phyloP scores from a whole-genome alignment of 2,888 invertebrate genomes.

The Drosophila subquinaria region DNA sequence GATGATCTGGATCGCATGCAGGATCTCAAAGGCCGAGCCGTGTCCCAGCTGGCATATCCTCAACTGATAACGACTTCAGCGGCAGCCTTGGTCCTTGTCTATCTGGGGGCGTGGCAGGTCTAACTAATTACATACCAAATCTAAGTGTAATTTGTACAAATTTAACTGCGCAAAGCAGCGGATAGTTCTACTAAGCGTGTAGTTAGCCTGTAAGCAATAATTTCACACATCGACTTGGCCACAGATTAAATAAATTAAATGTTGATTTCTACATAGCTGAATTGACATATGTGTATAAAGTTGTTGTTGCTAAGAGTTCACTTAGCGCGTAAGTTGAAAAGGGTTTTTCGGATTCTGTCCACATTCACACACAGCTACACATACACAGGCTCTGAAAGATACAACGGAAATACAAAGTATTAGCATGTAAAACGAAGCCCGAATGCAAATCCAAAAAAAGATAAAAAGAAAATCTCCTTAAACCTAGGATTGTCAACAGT shows the following conservation, averaged over 20 bases:
- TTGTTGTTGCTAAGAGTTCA: slow-evolving; percentile 74
- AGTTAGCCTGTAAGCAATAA: slow-evolving; percentile 57
- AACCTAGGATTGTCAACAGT: slow-evolving; percentile 28
- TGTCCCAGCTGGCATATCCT: background rate
- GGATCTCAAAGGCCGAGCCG: slow-evolving; percentile 58
- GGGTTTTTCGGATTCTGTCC: slow-evolving; percentile 44
- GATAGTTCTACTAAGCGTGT: slow-evolving; percentile 39
- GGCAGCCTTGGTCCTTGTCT: background rate
- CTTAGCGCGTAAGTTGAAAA: slow-evolving; percentile 49
- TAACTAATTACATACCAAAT: slow-evolving; percentile 50
- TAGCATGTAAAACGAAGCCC: slow-evolving; percentile 67
- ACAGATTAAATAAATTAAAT: slow-evolving; percentile 3
- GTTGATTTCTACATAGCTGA: slow-evolving; percentile 30
- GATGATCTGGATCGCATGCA: slow-evolving; percentile 82
- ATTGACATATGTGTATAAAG: slow-evolving; percentile 68
- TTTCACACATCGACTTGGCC: slow-evolving; percentile 50
- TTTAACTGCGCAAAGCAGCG: slow-evolving; percentile 12
- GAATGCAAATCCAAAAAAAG: slow-evolving; percentile 4
- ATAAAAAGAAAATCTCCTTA: slow-evolving; percentile 5
- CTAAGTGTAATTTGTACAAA: slow-evolving; percentile 62
- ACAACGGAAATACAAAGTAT: slow-evolving; percentile 82
- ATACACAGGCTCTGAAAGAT: slow-evolving; percentile 33
- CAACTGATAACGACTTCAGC: slow-evolving; percentile 7
- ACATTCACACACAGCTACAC: slow-evolving; percentile 1
- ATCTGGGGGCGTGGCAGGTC: slow-evolving; percentile 55